Base-by-base conservation (phyloP, 2,888 invertebrate genomes). In the Aporophyla nigra region DNA sequence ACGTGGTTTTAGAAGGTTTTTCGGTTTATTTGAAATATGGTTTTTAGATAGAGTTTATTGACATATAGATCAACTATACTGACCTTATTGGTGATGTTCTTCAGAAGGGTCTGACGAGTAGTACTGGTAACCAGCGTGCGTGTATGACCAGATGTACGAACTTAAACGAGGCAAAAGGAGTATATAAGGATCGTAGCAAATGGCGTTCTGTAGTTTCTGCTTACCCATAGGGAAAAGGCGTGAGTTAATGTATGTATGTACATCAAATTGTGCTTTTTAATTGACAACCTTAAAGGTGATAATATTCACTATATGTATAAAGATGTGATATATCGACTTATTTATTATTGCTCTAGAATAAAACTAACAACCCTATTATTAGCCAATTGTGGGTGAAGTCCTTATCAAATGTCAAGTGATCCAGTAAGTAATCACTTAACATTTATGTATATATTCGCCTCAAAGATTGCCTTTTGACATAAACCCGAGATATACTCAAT, bases 371-470 rank as follows among this genome's bases (percentile, higher is more conserved):
- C n/a, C 12, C 54, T 19, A 5, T 58, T 72, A 73, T 58, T 33
- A 40, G 49, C 1, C 16, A 58, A 33, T 24, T 33, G 46, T 56
- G 19, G 56, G 21, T 49, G 19, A 24, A 24, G 19, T 40, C 3
- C 53, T 53, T 53, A 61, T 71, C 78, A 53, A 10, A 40, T 53
- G 27, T 54, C 12, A 33, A 74, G 33, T 59, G 16, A 46, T 27
- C 24, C 6, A 53, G 16, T 51, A 69, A 46, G 9, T 78, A 53
- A 78, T 70, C 43, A 46, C 43, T 68, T 76, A 16, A 51, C 78
- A 77, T 51, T 68, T 33, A 43, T 58, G 21, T 71, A 43, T 24
- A 10, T 21, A 56, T 56, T 73, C 46, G 56, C 21, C 33, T 59
- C 49, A 56, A 24, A 49, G 24, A 24, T 51, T 21, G 53, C 53